phyloP scores from a whole-genome alignment of 2,888 invertebrate species.

The Oasisia sp. region DNA sequence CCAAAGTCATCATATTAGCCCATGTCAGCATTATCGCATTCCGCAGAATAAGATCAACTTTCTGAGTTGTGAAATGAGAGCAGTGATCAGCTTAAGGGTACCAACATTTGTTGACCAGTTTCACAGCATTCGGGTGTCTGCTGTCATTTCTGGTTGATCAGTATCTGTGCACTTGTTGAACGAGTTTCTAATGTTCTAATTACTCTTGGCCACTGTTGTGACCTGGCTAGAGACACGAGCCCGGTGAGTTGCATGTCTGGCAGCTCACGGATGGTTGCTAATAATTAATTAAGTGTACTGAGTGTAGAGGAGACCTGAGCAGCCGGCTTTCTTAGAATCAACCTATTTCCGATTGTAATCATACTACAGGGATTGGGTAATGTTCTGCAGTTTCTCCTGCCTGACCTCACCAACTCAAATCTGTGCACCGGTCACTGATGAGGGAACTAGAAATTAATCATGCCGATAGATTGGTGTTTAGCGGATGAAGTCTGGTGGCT shows the following conservation, averaged over 20 bases:
- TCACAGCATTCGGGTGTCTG: not conserved
- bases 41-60: not conserved
- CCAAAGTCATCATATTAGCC: too few relatives aligned
- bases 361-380: not conserved
- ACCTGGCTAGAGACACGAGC: not conserved
- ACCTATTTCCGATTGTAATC: not conserved
- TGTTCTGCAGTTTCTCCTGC: not conserved
- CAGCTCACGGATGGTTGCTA: not conserved
- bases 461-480: not conserved
- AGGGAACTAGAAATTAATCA: not conserved
- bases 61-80: not conserved
- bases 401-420: not conserved
- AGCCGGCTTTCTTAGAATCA: not conserved
- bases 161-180: not conserved
- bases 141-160: not conserved
- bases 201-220: not conserved
- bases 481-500: not conserved
- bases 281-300: not conserved
- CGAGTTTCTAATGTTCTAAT: not conserved
- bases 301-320: not conserved
- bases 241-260: not conserved
- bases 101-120: not conserved
- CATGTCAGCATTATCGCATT: not conserved
- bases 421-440: not conserved
- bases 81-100: not conserved